A percentile compares a stretch with the other conserved stretches of the same genome.
These are phyloP conservation scores for Caiman crocodilus DNA, from an alignment of 2,797 vertebrate genomes.

Conservation along the genomic window DNA sequence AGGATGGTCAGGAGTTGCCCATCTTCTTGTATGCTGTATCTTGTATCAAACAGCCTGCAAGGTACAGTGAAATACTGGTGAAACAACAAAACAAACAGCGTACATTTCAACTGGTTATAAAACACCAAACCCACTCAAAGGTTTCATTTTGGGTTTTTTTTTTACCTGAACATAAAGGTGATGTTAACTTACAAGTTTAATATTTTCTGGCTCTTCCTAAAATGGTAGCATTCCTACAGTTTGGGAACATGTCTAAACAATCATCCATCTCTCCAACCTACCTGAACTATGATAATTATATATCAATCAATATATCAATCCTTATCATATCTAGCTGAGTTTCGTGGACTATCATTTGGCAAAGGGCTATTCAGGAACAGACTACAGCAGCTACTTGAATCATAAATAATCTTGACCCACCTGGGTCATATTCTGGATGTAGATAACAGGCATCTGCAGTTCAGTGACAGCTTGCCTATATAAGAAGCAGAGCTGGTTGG, in stretches of 20 bases:
- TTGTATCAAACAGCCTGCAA: constrained; percentile 90
- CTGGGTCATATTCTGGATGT: not conserved
- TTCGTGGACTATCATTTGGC: not conserved
- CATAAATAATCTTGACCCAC: not conserved
- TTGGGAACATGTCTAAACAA: not conserved
- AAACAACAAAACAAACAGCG: not conserved
- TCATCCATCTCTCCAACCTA: not conserved
- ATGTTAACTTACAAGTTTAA: not conserved
- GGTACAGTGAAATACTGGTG: not conserved
- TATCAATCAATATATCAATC: not conserved
- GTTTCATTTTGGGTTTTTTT: not conserved
- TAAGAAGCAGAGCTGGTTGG: not conserved
- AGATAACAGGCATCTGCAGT: not conserved
- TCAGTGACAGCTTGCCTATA: not conserved
- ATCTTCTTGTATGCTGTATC: constrained; percentile 91
- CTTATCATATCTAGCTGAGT: not conserved
- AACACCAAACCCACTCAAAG: not conserved
- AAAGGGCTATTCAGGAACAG: not conserved
- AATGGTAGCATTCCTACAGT: not conserved
- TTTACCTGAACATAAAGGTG: not conserved
- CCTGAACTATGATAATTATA: not conserved
- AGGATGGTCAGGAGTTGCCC: constrained; percentile 94
- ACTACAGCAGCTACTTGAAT: not conserved
- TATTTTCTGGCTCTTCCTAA: not conserved
- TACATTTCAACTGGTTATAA: not conserved